phyloP scores from a whole-genome alignment of 2,113 vertebrate species.

The Fukomys damarensis region DNA sequence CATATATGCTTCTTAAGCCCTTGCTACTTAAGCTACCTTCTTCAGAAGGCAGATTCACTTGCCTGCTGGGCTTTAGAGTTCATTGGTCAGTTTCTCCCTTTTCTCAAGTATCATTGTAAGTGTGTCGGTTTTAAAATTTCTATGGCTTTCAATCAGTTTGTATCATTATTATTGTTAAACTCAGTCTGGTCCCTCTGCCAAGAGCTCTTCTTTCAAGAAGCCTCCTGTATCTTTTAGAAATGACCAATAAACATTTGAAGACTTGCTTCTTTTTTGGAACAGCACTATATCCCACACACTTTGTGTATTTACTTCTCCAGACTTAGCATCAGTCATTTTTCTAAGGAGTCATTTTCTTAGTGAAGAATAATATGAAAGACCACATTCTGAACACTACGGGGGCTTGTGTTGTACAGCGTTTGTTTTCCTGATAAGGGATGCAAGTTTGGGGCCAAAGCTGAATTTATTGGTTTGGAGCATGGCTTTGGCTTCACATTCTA shows the following conservation, averaged over 20 bases:
- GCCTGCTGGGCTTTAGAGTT: neutral
- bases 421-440: neutral
- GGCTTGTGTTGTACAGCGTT: neutral
- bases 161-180: neutral
- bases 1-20: neutral
- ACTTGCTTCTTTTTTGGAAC: neutral
- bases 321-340: neutral
- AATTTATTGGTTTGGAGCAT: neutral
- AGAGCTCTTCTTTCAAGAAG: neutral
- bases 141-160: neutral
- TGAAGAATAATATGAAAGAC: neutral
- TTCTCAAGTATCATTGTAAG: neutral
- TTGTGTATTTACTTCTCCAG: neutral
- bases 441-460: neutral
- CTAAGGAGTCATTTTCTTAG: neutral
- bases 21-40: neutral
- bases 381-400: neutral
- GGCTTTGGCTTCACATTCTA: neutral
- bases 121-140: neutral
- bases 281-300: neutral
- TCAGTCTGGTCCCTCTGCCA: neutral
- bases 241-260: neutral
- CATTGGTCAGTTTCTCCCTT: constrained; percentile 22
- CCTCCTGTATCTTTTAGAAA: constrained; percentile 33
- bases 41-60: neutral